These are phyloP conservation scores for Neotoma lepida DNA, from an alignment of 2,113 vertebrate species.

Conservation along the genomic window DNA sequence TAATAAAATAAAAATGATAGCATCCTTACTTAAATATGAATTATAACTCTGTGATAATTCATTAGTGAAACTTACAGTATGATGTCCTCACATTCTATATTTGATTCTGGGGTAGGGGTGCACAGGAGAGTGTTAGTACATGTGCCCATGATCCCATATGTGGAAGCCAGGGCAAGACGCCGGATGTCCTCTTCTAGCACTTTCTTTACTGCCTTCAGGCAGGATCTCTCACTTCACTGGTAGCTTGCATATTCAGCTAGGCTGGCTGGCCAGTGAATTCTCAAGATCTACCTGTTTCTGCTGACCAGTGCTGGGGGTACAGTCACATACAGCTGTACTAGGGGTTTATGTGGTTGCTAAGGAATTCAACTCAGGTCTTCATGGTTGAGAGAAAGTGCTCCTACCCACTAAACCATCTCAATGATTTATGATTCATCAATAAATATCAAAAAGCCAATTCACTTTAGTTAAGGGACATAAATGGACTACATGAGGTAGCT, in stretches of 20 bases:
- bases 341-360: not conserved
- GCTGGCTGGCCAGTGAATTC: not conserved
- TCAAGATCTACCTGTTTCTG: not conserved
- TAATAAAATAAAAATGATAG: constrained; percentile 14
- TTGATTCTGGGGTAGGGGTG: too few relatives aligned
- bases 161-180: not conserved
- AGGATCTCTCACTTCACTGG: not conserved
- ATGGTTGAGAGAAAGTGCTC: not conserved
- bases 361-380: not conserved
- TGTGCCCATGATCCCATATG: not conserved
- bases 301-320: not conserved
- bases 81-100: not conserved
- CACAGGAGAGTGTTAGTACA: not conserved
- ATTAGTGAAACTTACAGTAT: constrained; percentile 25
- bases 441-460: not conserved
- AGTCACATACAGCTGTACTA: not conserved
- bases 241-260: not conserved
- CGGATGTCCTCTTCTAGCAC: not conserved
- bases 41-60: not conserved
- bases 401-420: not conserved
- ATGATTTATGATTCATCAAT: not conserved
- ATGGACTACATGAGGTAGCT: not conserved
- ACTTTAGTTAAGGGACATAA: not conserved
- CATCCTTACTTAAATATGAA: not conserved
- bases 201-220: not conserved